Conservation (phyloP, 2,113 vertebrate species). For the Corydoras sp. region DNA sequence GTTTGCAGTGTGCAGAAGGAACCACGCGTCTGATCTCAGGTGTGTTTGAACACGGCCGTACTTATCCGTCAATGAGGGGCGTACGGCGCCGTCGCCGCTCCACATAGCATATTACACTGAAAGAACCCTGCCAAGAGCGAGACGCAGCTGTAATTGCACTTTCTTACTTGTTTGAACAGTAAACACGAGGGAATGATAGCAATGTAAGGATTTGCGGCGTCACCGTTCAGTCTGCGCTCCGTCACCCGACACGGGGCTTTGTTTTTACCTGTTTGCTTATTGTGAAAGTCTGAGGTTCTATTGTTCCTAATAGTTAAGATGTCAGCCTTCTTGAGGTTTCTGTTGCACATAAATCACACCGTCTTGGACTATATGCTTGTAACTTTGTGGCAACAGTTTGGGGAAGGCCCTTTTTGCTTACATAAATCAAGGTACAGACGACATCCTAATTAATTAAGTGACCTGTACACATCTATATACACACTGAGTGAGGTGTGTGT, state of each 20-base stretch:
- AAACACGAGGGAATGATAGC: neutral
- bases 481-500: no score
- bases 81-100: neutral
- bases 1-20: neutral
- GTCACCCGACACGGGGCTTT: no score
- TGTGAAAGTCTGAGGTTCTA: neutral
- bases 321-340: neutral
- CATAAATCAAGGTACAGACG: no score
- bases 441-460: no score
- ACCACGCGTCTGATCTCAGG: neutral
- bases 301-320: neutral
- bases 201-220: neutral
- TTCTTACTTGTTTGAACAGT: neutral
- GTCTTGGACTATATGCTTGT: no score
- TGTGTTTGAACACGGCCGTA: slow-evolving; percentile 13
- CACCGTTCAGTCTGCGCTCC: no score
- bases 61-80: neutral
- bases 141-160: neutral
- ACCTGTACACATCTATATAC: no score
- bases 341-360: no score
- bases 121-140: neutral
- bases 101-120: neutral
- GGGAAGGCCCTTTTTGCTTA: no score
- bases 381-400: no score
- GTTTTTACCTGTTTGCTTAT: neutral